Conservation (phyloP, 2,113 vertebrate species). For the Microcebus griseorufus region DNA sequence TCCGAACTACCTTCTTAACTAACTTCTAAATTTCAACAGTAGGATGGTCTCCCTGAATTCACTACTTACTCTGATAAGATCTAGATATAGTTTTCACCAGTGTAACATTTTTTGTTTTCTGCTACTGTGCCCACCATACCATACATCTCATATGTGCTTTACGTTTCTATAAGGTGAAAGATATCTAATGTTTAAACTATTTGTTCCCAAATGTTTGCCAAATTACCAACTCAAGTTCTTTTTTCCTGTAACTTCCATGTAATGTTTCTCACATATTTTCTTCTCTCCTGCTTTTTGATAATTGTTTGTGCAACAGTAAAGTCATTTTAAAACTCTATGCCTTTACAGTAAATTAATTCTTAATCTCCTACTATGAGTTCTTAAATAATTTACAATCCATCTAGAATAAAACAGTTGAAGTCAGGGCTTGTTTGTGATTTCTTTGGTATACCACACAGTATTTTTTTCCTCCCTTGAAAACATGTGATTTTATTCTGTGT, state of each 20-base stretch:
- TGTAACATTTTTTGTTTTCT: not conserved
- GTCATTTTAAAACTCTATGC: not conserved
- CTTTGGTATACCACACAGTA: not conserved
- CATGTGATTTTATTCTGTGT: not conserved
- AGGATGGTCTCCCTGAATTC: not conserved
- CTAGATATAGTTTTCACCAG: not conserved
- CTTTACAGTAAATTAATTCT: constrained; percentile 30
- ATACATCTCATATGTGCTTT: not conserved
- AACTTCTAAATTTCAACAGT: not conserved
- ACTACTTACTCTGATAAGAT: not conserved
- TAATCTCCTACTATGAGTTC: not conserved
- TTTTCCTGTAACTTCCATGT: not conserved
- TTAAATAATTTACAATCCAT: not conserved
- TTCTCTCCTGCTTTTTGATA: not conserved
- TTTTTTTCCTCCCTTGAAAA: not conserved
- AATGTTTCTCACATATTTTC: not conserved
- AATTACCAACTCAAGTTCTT: not conserved
- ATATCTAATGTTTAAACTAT: not conserved
- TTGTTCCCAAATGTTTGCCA: not conserved
- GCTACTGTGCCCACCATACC: not conserved
- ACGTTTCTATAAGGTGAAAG: not conserved
- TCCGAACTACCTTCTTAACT: not conserved
- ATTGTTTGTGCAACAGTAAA: not conserved
- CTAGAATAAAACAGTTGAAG: not conserved
- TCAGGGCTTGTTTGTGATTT: not conserved